Base-by-base conservation (phyloP, 2,797 vertebrate species). In the Crocodylus rhombifer region DNA sequence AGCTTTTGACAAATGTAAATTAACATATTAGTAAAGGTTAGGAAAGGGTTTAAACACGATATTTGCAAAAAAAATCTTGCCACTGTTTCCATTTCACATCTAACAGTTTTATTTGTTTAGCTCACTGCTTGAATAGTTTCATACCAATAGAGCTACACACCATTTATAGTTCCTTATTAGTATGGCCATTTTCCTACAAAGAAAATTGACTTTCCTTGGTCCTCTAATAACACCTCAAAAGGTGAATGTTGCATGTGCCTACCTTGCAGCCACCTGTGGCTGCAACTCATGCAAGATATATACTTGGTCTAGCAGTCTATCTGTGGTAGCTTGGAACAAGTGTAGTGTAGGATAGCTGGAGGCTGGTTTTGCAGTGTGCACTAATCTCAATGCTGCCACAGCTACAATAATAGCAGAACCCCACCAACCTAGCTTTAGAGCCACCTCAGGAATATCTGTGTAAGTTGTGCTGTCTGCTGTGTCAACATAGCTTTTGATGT, bases 361-460 rank as follows among this genome's bases (percentile, higher is more conserved):
- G 63, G 6, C 2, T 36, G 11, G 73, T 87, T 84, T n/a, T 82
- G 20, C 3, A 5, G 60, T 30, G 10, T 28, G 42, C 0, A 0
- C 7, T 25, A 89, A 58, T 28, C 18, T 86, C 42, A 25, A 42
- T 76, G 76, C 85, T 91, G 86, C 79, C 42, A 56, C 55, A 56
- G 17, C 21, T 95, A 75, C 78, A 8, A 20, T 56, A 23, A 2
- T 61, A 2, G 0, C 9, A 82, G 84, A 78, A 69, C 55, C 58
- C 86, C 6, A 76, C 36, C 0, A 57, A 4, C 42, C 23, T 67
- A 9, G 13, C 42, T 79, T 56, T 62, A 80, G 73, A 61, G 20
- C 23, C 86, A 76, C 62, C 58, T 76, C 55, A 86, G 77, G 30
- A 90, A 42, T 71, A 82, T 80, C 7, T 77, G 3, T 5, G 23